phyloP scores from a whole-genome alignment of 2,113 vertebrate species.

The Clarias macrocephalus region DNA sequence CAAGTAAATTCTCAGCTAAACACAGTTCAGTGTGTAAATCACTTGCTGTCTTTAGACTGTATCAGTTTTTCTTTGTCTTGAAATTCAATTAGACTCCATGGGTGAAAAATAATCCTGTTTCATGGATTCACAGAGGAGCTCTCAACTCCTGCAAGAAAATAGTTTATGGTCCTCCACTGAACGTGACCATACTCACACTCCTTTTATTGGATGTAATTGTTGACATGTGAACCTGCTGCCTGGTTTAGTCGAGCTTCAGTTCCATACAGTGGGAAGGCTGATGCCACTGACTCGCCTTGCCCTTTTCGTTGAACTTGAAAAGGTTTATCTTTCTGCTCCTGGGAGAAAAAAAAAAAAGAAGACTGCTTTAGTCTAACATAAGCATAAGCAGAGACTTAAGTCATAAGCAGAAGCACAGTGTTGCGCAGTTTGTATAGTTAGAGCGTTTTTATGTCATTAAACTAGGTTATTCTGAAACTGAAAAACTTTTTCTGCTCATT shows the following conservation, averaged over 20 bases:
- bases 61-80: constrained; percentile 3
- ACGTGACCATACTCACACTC: not conserved
- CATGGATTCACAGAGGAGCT: not conserved
- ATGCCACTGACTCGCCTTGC: not conserved
- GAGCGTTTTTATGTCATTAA: not conserved
- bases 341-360: constrained; percentile 48
- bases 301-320: constrained; percentile 42
- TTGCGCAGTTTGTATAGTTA: no score
- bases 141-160: constrained; percentile 11
- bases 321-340: constrained; percentile 50
- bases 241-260: not conserved
- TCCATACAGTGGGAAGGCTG: not conserved
- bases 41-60: constrained; percentile 1
- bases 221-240: constrained; percentile 7
- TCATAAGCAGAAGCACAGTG: not conserved
- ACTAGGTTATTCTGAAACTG: not conserved
- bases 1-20: constrained; percentile 43
- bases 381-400: no score
- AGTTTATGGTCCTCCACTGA: not conserved
- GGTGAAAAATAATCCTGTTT: not conserved
- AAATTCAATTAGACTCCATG: constrained; percentile 2
- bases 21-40: constrained; percentile 24
- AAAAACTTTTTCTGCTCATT: not conserved
- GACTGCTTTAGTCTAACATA: constrained; percentile 21
- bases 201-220: not conserved